Percentiles rank a stretch among this genome's conserved stretches.
These are phyloP conservation scores for Antheraea assamensis DNA, from an alignment of 2,888 invertebrate genomes.

Conservation along the genomic window DNA sequence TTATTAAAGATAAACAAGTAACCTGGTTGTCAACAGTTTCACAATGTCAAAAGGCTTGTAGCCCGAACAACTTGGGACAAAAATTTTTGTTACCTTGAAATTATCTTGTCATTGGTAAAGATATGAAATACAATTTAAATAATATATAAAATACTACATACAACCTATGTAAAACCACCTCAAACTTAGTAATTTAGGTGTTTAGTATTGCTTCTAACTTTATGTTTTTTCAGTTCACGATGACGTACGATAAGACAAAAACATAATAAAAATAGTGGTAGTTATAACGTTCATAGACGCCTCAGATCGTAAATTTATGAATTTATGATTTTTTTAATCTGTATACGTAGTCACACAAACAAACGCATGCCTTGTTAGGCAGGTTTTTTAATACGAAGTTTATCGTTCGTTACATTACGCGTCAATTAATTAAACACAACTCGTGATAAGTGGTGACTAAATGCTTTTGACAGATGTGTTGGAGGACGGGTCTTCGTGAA, in stretches of 20 bases:
- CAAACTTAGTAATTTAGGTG: conserved; percentile 44
- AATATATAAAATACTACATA: conserved; percentile 63
- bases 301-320: too few relatives aligned
- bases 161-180: conserved; percentile 74
- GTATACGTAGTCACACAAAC: too few relatives aligned
- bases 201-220: conserved; percentile 2
- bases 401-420: too few relatives aligned
- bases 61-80: too few relatives aligned
- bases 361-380: too few relatives aligned
- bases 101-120: neutral
- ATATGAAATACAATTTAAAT: conserved; percentile 28
- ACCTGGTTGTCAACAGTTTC: neutral
- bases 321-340: too few relatives aligned
- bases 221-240: neutral
- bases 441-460: too few relatives aligned
- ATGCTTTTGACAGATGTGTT: too few relatives aligned
- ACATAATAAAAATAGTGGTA: neutral
- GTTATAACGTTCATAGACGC: neutral
- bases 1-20: neutral
- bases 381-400: too few relatives aligned
- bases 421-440: too few relatives aligned
- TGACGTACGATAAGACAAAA: neutral
- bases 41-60: neutral
- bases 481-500: neutral
- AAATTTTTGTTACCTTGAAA: neutral